These are phyloP conservation scores for Falco naumanni DNA, from an alignment of 2,797 vertebrate genomes.

Conservation along the genomic window DNA sequence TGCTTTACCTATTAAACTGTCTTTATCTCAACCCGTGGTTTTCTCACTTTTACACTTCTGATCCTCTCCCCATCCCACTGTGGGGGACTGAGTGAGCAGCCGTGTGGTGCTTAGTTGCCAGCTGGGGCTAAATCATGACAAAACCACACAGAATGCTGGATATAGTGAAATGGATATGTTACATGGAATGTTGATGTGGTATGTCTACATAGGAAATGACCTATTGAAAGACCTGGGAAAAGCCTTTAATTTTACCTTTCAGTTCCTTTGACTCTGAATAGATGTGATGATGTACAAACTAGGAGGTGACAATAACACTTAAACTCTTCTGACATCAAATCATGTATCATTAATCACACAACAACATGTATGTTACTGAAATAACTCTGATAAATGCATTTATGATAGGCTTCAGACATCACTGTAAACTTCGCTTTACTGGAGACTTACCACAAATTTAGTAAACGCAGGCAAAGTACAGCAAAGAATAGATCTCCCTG, in stretches of 20 bases:
- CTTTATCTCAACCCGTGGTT: too few species aligned
- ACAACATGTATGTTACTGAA: neutral
- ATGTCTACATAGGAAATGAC: neutral
- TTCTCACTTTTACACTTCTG: too few species aligned
- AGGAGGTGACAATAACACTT: neutral
- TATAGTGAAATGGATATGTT: neutral
- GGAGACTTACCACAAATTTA: neutral
- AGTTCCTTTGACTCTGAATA: neutral
- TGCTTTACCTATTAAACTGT: too few species aligned
- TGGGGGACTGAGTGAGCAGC: too few species aligned
- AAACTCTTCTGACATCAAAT: neutral
- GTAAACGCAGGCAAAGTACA: neutral
- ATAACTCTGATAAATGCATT: neutral
- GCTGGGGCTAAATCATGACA: too few species aligned
- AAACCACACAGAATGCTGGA: neutral
- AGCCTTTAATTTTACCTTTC: neutral
- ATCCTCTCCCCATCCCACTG: too few species aligned
- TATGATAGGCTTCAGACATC: neutral
- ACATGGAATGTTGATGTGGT: too few species aligned
- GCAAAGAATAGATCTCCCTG: neutral
- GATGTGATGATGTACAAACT: neutral
- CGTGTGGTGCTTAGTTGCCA: too few species aligned
- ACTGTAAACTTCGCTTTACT: neutral
- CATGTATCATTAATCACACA: neutral
- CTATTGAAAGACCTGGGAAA: neutral